A percentile compares a stretch with the other conserved stretches of the same genome.
These are phyloP conservation scores for Alaudala cheleensis DNA, from an alignment of 2,113 vertebrate species.

Conservation along the genomic window DNA sequence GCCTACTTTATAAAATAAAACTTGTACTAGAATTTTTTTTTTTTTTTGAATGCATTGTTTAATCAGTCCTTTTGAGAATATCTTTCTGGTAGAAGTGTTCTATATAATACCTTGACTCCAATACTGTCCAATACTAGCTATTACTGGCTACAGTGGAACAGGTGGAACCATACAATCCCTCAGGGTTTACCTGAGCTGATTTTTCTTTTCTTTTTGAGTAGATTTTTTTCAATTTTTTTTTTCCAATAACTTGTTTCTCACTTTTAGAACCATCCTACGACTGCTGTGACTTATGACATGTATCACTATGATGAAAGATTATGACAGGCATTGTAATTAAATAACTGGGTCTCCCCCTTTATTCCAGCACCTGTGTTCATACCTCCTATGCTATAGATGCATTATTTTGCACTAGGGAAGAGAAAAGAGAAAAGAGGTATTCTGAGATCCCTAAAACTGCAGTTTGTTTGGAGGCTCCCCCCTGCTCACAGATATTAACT, in stretches of 20 bases:
- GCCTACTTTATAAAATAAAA: not conserved
- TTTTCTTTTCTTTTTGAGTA: not conserved
- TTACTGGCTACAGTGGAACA: not conserved
- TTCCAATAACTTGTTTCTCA: not conserved
- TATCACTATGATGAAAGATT: not conserved
- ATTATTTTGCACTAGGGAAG: not conserved
- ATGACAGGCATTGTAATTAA: not conserved
- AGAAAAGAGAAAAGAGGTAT: not conserved
- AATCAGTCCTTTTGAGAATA: not conserved
- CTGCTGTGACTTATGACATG: not conserved
- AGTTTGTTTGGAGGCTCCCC: slow-evolving; percentile 14
- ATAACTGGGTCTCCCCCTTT: fast-evolving
- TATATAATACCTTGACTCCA: not conserved
- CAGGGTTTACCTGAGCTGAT: not conserved
- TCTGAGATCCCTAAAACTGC: not conserved
- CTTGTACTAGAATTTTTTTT: not conserved
- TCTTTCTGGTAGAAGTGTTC: not conserved
- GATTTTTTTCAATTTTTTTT: not conserved
- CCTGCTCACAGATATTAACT: not conserved
- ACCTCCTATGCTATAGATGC: not conserved
- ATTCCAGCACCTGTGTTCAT: not conserved
- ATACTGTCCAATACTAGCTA: not conserved
- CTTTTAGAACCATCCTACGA: not conserved
- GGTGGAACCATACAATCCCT: not conserved
- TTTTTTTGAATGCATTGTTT: not conserved